Evolutionary conservation across 1,140 invertebrate species (phyloP), one percentile per base, ranked within the genome.

Genomic region (Temnothorax curvispinosus): DNA sequence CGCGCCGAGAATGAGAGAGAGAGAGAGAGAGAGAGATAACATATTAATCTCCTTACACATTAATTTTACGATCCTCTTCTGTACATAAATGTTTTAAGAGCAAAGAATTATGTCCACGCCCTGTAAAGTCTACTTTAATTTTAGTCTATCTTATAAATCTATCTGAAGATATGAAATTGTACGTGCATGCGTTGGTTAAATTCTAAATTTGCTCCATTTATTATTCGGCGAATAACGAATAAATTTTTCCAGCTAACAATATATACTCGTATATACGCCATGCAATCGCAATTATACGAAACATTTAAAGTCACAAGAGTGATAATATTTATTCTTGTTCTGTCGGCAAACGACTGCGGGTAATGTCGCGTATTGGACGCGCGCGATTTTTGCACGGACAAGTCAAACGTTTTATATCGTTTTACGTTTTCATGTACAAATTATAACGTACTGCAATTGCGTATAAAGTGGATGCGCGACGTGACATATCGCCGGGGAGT

Each of bases 401-500:
- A 50, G 69, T 72, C 80, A 47, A 75, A 50, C n/a, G 76, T 86
- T 76, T 80, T 72, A 71, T 65, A 41, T 69, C 47, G 18, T 44
- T 18, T 41, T n/a, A 7, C 41, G 72, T 75, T 84, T 60, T 54
- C 84, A 84, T 18, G 69, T 72, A 13, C 89, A 62, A 81, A 81
- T 82, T 85, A 87, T 86, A 88, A 87, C 87, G 86, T 64, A 76
- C 74, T 88, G 90, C 90, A 91, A 91, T 91, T 91, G 87, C 87
- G 87, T 84, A 74, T 90, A 87, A 90, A 86, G 89, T 90, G 78
- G 81, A 90, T 86, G 81, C 72, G 78, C 86, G 80, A 87, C 78
- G 87, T 90, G 90, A 91, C 89, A 88, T 92, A 93, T 91, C 90
- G 87, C 90, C 44, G 85, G 35, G 38, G 87, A 87, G 86, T 91